Conservation (phyloP, 2,113 vertebrate species). For the Corydoras sp. region DNA sequence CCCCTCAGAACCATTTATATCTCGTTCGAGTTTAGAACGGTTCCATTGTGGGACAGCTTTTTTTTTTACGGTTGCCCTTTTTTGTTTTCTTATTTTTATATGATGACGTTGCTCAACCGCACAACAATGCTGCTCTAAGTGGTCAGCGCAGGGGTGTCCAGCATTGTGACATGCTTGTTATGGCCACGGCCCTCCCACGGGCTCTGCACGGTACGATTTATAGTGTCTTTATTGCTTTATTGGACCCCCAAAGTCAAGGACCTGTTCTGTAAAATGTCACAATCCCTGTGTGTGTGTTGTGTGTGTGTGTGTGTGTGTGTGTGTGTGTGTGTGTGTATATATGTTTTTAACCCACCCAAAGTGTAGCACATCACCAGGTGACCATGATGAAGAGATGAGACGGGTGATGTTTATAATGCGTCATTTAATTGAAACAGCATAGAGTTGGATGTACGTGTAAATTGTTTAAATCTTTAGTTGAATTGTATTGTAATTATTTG, state of each 20-base stretch:
- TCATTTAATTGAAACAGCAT: no score
- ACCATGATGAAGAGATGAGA: background rate
- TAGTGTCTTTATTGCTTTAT: conserved; percentile 42
- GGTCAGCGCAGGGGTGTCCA: conserved; percentile 25
- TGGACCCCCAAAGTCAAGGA: conserved; percentile 45
- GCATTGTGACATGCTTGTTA: conserved; percentile 30
- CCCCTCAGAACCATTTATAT: no score
- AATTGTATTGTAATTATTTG: no score
- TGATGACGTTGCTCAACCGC: conserved; percentile 30
- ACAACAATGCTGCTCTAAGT: conserved; percentile 27
- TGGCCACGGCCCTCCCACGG: conserved; percentile 32
- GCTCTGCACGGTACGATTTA: conserved; percentile 34
- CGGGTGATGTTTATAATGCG: no score
- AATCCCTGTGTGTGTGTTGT: no score
- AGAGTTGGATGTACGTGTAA: no score
- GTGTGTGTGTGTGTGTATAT: no score
- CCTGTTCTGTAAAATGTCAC: conserved; percentile 23
- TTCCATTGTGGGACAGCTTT: no score
- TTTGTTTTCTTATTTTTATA: conserved; percentile 41
- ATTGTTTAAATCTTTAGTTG: no score
- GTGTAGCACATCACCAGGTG: background rate
- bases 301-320: no score
- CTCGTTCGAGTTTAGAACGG: no score
- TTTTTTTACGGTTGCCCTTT: conserved; percentile 19
- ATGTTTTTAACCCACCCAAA: background rate